A percentile compares a stretch with the other conserved stretches of the same genome.
phyloP scores from a whole-genome alignment of 2,113 vertebrate genomes.

The Thunnus thynnus region DNA sequence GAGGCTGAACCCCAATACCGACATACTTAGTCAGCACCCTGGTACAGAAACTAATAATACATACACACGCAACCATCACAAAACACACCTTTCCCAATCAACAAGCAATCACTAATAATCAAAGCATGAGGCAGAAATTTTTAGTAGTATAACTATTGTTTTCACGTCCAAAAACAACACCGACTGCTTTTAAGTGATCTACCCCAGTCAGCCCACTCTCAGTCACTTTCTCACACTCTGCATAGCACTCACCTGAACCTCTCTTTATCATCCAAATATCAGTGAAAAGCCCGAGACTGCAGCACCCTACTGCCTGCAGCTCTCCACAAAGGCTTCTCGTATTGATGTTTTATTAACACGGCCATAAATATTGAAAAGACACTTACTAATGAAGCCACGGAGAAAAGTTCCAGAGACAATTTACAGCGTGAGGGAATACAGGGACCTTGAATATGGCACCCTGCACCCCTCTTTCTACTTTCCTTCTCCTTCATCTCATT shows the following conservation, averaged over 20 bases:
- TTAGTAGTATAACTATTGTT: not conserved
- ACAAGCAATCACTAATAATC: constrained; percentile 8
- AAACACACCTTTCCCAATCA: constrained; percentile 9
- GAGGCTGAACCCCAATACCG: constrained; percentile 18
- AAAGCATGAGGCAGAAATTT: not conserved
- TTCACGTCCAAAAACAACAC: constrained; percentile 13
- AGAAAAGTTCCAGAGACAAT: constrained; percentile 73
- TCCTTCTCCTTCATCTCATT: constrained; percentile 52
- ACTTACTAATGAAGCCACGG: constrained; percentile 80
- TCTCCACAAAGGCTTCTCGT: constrained; percentile 64
- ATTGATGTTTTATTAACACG: constrained; percentile 84
- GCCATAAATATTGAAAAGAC: constrained; percentile 83
- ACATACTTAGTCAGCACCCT: constrained; percentile 36
- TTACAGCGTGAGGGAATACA: constrained; percentile 56
- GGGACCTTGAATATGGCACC: constrained; percentile 62
- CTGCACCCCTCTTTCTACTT: constrained; percentile 37
- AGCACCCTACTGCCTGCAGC: constrained; percentile 55
- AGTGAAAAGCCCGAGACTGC: constrained; percentile 51
- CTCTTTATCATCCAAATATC: constrained; percentile 47
- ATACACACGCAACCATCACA: not conserved
- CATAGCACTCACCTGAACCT: constrained; percentile 57
- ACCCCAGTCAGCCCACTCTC: constrained; percentile 21
- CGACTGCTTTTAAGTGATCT: constrained; percentile 17
- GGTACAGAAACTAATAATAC: not conserved
- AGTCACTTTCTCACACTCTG: constrained; percentile 28